These are phyloP conservation scores for Eucriotettix oculatus DNA, from an alignment of 2,888 invertebrate genomes.

Conservation along the genomic window DNA sequence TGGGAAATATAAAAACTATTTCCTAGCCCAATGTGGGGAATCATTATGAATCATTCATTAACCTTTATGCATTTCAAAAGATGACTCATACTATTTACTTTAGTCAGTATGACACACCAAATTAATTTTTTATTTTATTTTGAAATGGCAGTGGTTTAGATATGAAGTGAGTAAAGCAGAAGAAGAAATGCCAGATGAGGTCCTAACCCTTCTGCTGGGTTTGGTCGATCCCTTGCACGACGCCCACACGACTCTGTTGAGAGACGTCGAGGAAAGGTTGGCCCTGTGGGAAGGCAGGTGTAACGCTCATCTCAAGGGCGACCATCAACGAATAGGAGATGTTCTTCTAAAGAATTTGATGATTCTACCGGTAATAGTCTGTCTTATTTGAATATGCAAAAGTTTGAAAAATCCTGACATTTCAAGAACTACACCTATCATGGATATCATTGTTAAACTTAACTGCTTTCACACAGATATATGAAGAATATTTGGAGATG, in stretches of 20 bases:
- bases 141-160: slow-evolving; percentile 45
- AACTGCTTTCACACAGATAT: slow-evolving; percentile 28
- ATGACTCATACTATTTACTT: not conserved
- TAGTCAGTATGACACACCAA: not conserved
- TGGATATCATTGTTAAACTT: too few species aligned
- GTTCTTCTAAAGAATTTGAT: slow-evolving; percentile 52
- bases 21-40: too few species aligned
- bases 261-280: slow-evolving; percentile 59
- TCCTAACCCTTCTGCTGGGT: slow-evolving; percentile 36
- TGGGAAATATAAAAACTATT: too few species aligned
- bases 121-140: not conserved
- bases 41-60: not conserved
- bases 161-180: slow-evolving; percentile 48
- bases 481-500: slow-evolving; percentile 54
- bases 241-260: slow-evolving; percentile 62
- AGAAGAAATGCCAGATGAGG: slow-evolving; percentile 39
- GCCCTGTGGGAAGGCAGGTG: slow-evolving; percentile 54
- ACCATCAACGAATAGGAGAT: slow-evolving; percentile 54
- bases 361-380: slow-evolving; percentile 32
- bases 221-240: slow-evolving; percentile 59
- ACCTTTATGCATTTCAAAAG: not conserved
- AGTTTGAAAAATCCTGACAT: too few species aligned
- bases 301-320: slow-evolving; percentile 25
- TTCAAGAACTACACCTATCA: too few species aligned
- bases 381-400: too few species aligned